These are phyloP conservation scores for Spicauda simplicius DNA, from an alignment of 2,888 invertebrate genomes.

Conservation along the genomic window DNA sequence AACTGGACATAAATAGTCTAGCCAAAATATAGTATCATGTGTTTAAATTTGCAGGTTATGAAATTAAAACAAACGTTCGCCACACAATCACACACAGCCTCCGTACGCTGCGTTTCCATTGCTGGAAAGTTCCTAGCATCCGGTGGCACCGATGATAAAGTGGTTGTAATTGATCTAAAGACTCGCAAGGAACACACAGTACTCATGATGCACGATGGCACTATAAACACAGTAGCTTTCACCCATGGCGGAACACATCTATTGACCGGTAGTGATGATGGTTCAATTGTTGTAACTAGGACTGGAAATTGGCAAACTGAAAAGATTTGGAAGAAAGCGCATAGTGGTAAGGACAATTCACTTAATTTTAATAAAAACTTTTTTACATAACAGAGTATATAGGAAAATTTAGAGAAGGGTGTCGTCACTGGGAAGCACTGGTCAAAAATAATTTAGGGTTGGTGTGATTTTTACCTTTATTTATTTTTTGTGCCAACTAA, in stretches of 20 bases:
- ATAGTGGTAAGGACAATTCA: constrained; percentile 84
- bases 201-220: constrained; percentile 92
- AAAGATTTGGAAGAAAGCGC: constrained; percentile 92
- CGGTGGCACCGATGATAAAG: constrained; percentile 95
- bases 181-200: constrained; percentile 91
- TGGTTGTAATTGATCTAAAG: constrained; percentile 93
- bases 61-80: constrained; percentile 92
- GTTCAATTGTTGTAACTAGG: constrained; percentile 91
- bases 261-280: constrained; percentile 94
- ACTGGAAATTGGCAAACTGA: constrained; percentile 94
- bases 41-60: constrained; percentile 58
- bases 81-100: constrained; percentile 93
- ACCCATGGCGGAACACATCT: constrained; percentile 91
- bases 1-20: no score
- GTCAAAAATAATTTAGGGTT: no score
- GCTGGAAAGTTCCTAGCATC: constrained; percentile 91
- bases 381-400: no score
- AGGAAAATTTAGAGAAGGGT: no score
- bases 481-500: no score
- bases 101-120: constrained; percentile 89
- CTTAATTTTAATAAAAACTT: no score
- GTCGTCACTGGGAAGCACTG: no score
- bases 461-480: no score
- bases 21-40: no score
- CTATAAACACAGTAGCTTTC: constrained; percentile 91